Evolutionary conservation across 2,888 invertebrate genomes (phyloP), one percentile per base, ranked within the genome.

Genomic region (Drosophila suboccidentalis): DNA sequence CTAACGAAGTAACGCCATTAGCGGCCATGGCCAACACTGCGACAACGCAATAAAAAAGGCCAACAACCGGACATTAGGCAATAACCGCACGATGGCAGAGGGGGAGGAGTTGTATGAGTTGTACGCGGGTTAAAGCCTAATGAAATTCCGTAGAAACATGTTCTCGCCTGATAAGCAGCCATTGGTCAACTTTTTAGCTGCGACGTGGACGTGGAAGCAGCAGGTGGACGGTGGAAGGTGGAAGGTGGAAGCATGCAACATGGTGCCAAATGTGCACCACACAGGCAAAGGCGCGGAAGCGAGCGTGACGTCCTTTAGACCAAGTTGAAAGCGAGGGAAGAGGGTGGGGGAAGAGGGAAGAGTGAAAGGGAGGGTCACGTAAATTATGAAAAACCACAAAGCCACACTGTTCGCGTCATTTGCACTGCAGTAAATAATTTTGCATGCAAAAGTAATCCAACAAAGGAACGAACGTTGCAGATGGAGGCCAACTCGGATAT

Each of bases 101-200:
- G 26, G 54, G 10, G 22, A 4, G 61, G 61, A 41, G 1, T 59
- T 54, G 32, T 50, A 9, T 38, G 13, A 11, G 51, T 19, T 19
- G 19, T 19, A 34, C 38, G 6, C 43, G 47, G 15, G 73, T 39
- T 63, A 53, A 58, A 68, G 74, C 78, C 64, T 77, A 77, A 76
- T 76, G 75, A 90, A 89, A 89, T 90, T 90, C 86, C 82, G 75
- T 59, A 74, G 85, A 89, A 89, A 83, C 89, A 90, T 90, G 90
- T 89, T 90, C 84, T 90, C 90, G 89, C 90, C 89, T 90, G 89
- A 90, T 90, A 90, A 90, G 89, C 74, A 68, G 57, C 82, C 88
- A 89, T 90, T 90, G 90, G 87, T 89, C 81, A 90, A 75, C 80
- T 63, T 15, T 15, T 53, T 17, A 34, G 68, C 59, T 41, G 53